Evolutionary conservation across 2,113 vertebrate genomes (phyloP), one percentile per base, ranked within the genome.

Genomic region (Clupea harengus): DNA sequence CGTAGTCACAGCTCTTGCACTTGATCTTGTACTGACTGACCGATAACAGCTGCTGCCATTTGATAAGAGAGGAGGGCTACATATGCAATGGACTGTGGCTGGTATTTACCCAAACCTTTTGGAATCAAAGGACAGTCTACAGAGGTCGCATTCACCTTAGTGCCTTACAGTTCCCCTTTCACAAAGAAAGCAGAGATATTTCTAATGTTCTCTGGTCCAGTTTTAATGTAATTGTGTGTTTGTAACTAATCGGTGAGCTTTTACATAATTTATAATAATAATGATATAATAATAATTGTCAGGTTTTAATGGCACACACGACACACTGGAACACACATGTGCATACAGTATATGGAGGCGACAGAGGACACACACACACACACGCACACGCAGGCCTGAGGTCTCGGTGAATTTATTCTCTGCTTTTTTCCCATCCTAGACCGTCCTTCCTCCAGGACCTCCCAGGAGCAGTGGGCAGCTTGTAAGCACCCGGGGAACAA

Each of bases 41-140:
- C 10, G 60, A 83, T 86, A 49, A 67, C 45, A 50, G 4, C 5
- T 15, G 28, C 28, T 11, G 11, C 22, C 25, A 6, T 72, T 25
- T 44, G 81, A 78, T 75, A 86, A 83, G 28, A 75, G 11, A 8
- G 4, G 1, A 78, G 72, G 72, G 32, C 25, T 64, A 18, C 50
- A 20, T 32, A 60, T 64, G 80, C 81, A 52, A 64, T 25, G 32
- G 45, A 22, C 17, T 7, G 46, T 47, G 8, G 28, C 57, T 52
- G 47, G 45, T 84, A 60, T 87, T 84, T 87, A 78, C 83, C 28
- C 54, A 64, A 28, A 39, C 1, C 72, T 78, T 11, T 39, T 39
- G 72, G 28, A 28, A 78, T 11, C 9, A 32, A 18, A 78, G 72
- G 28, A 78, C 72, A 17, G 10, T 6, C 3, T 17, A 3, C 15